Evolutionary conservation across 2,888 invertebrate species (phyloP).

Genomic region (Ormyrus nitidulus): DNA sequence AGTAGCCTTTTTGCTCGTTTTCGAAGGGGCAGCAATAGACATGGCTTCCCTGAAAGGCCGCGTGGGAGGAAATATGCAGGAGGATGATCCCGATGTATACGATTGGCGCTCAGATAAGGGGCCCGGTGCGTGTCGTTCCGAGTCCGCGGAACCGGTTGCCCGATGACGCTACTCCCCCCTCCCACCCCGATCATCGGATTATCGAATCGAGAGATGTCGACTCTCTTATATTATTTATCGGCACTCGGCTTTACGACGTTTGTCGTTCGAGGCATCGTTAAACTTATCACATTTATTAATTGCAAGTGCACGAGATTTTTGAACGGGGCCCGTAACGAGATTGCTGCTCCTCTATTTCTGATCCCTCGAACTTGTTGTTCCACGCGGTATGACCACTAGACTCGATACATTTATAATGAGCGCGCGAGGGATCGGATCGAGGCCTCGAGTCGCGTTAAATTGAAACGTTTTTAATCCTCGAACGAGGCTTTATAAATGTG

Average conservation of each 20-base stretch:
- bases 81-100: constrained; percentile 48
- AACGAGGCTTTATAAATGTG: too few species aligned
- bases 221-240: constrained; percentile 41
- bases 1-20: background rate
- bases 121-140: constrained; percentile 22
- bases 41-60: constrained; percentile 24
- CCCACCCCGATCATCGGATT: constrained; percentile 28
- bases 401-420: too few species aligned
- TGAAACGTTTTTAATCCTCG: too few species aligned
- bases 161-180: background rate
- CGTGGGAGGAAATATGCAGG: constrained; percentile 34
- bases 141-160: constrained; percentile 36
- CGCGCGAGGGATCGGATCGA: too few species aligned
- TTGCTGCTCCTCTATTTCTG: background rate
- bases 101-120: constrained; percentile 39
- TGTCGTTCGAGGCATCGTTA: constrained; percentile 12
- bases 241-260: constrained; percentile 15
- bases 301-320: background rate
- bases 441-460: too few species aligned
- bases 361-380: too few species aligned
- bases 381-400: too few species aligned
- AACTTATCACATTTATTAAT: constrained; percentile 32
- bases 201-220: constrained; percentile 28
- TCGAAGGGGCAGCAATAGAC: background rate
- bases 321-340: background rate